Base-by-base conservation (phyloP, 2,113 vertebrate genomes). In the Xenus cinereus region DNA sequence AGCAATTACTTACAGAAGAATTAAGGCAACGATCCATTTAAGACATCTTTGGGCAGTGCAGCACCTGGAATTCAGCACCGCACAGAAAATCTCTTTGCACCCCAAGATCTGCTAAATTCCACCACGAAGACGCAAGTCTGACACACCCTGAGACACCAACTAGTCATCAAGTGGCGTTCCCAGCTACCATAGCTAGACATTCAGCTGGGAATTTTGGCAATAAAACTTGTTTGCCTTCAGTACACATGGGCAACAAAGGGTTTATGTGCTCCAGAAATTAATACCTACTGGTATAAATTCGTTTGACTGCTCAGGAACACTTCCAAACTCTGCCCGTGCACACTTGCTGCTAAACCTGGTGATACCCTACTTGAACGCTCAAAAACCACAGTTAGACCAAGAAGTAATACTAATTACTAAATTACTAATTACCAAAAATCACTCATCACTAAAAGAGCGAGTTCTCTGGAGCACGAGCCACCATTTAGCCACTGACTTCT, bases 171-270 rank as follows among this genome's bases (percentile, higher is more conserved):
- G 8, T 3, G 6, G 7, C 22, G 59, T 1, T 27, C 69, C 17
- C 27, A 64, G 48, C 17, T 9, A 11, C 20, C 45, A 8, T 0
- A 27, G 3, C 18, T 1, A 11, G 12, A 12, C 3, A 2, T 4
- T 10, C 5, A 7, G 27, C 0, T 71, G 41, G 17, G 20, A 41
- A 8, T 3, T 16, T 9, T 10, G 41, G 35, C 51, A 53, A 14
- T 3, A 3, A 32, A 71, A 28, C 69, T 10, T 6, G 17, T n/a
- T 41, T 45, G 51, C 67, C 39, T 33, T 37, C 11, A 3, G 27
- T 3, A 12, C 5, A 37, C 19, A 12, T 0, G 5, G 16, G 3
- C 37, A 3, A 6, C 32, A 4, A 37, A 54, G 13, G 9, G 12
- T 16, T 35, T 1, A 10, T 1, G 6, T 10, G 8, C 63, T 30